phyloP scores from a whole-genome alignment of 2,797 vertebrate species.

The Peromyscus nudipes region DNA sequence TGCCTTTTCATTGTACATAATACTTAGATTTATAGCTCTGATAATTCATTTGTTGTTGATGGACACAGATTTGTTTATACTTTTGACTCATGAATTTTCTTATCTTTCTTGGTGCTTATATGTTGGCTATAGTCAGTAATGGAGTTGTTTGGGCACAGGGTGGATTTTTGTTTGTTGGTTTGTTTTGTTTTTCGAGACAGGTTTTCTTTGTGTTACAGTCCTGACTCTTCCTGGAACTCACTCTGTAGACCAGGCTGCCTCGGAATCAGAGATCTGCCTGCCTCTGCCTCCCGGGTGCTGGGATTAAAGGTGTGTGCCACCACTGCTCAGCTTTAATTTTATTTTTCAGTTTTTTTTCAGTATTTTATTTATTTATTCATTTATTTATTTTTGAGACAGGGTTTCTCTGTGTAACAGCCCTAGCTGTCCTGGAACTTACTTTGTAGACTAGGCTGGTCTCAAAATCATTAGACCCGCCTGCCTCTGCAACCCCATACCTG shows the following conservation, averaged over 20 bases:
- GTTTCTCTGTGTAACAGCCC: background rate
- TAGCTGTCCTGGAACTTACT: background rate
- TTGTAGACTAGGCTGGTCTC: background rate
- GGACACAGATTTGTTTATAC: background rate
- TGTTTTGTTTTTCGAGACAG: background rate
- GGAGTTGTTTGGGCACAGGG: background rate
- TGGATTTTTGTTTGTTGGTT: background rate
- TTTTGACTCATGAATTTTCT: background rate
- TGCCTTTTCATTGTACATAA: background rate
- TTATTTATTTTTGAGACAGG: background rate
- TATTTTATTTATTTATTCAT: background rate
- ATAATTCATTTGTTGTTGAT: background rate
- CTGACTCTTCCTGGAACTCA: no score
- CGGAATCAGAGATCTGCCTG: background rate
- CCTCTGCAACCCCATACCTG: background rate
- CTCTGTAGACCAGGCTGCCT: background rate
- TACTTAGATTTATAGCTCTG: conserved; percentile 31
- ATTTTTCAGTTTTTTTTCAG: background rate
- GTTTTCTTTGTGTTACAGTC: background rate
- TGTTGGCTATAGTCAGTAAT: background rate
- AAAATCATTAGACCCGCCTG: background rate
- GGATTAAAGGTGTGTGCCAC: background rate
- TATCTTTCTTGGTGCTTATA: background rate
- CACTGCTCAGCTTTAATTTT: background rate
- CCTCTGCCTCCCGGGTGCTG: background rate